A percentile compares a stretch with the other conserved stretches of the same genome.
These are phyloP conservation scores for Neodiprion lecontei DNA, from an alignment of 1,140 invertebrate species.

Conservation along the genomic window DNA sequence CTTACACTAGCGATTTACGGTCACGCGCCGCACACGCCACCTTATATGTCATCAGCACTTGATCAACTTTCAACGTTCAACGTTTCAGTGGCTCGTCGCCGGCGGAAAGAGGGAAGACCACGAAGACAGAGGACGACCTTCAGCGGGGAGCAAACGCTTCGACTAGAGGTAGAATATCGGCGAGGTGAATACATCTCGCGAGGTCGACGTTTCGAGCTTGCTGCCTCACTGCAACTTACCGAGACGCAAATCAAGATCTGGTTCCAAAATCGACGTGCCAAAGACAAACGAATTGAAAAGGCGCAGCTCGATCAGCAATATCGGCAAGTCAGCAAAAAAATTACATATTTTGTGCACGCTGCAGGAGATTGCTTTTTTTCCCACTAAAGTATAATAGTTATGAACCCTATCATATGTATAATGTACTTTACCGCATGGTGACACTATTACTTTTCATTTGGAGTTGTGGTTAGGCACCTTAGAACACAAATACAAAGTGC, in stretches of 20 bases:
- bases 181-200: slow-evolving; percentile 91
- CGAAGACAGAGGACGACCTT: slow-evolving; percentile 93
- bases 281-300: slow-evolving; percentile 96
- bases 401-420: too few species aligned
- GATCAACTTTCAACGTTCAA: too few species aligned
- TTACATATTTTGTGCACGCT: too few species aligned
- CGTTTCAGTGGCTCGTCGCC: slow-evolving; percentile 78
- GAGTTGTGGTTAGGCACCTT: too few species aligned
- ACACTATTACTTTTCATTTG: too few species aligned
- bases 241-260: slow-evolving; percentile 97
- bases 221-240: slow-evolving; percentile 80
- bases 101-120: slow-evolving; percentile 84
- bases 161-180: slow-evolving; percentile 90
- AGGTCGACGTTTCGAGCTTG: slow-evolving; percentile 84
- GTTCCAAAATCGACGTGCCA: slow-evolving; percentile 95
- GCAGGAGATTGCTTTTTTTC: too few species aligned
- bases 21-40: too few species aligned
- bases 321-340: slow-evolving; percentile 66
- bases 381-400: too few species aligned
- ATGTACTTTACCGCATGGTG: too few species aligned
- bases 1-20: too few species aligned
- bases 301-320: slow-evolving; percentile 94
- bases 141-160: slow-evolving; percentile 89
- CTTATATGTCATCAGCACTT: too few species aligned
- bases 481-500: too few species aligned